Conservation (phyloP, 37 sponge, comb jelly and placozoan genomes). For the Crambe crambe region DNA sequence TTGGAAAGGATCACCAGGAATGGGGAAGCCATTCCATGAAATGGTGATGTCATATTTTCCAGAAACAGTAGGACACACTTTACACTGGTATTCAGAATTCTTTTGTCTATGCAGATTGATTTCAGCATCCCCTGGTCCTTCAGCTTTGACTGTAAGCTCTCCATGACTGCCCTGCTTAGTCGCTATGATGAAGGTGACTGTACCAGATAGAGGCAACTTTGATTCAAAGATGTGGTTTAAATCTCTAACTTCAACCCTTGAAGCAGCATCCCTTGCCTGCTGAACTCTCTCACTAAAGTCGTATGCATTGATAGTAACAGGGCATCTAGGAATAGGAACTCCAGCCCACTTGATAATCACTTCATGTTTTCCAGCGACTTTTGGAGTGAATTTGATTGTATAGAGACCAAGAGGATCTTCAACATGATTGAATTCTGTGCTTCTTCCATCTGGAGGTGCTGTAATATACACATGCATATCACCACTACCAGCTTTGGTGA, state of each 20-base stretch:
- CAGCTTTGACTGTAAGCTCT: constrained; percentile 67
- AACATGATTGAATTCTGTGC: neutral
- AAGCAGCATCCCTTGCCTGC: constrained; percentile 42
- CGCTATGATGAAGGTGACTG: constrained; percentile 52
- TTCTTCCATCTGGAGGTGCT: constrained; percentile 5
- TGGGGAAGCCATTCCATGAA: constrained; percentile 62
- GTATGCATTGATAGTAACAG: constrained; percentile 33
- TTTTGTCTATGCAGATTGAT: constrained; percentile 55
- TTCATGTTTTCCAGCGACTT: constrained; percentile 29
- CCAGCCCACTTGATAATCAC: constrained; percentile 6
- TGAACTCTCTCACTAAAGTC: constrained; percentile 53
- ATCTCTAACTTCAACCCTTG: neutral
- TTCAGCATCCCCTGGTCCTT: constrained; percentile 68
- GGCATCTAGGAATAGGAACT: constrained; percentile 15
- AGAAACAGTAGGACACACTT: constrained; percentile 53
- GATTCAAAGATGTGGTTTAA: constrained; percentile 20
- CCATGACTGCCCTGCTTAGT: constrained; percentile 70
- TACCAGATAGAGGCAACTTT: constrained; percentile 20
- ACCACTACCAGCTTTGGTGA: constrained; percentile 37
- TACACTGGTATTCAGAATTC: constrained; percentile 60
- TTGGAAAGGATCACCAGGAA: constrained; percentile 61
- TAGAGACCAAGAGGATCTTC: constrained; percentile 36
- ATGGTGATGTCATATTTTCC: constrained; percentile 65
- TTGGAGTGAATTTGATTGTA: constrained; percentile 21
- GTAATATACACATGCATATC: constrained; percentile 8